Conservation (phyloP, 2,797 vertebrate species). For the Loris lydekkerianus region DNA sequence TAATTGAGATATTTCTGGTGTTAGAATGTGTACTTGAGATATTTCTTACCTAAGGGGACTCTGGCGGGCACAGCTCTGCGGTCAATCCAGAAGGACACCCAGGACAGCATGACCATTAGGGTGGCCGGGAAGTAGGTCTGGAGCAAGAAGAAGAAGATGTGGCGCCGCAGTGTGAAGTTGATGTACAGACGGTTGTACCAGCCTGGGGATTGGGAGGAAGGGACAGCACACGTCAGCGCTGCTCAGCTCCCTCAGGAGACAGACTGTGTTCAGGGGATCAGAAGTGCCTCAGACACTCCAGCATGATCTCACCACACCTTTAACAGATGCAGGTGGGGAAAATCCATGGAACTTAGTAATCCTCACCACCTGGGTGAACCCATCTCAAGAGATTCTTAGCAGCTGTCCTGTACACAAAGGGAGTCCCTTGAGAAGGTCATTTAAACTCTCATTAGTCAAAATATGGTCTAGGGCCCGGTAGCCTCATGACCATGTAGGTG, state of each 20-base stretch:
- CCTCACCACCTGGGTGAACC: not conserved
- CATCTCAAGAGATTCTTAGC: not conserved
- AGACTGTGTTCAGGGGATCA: not conserved
- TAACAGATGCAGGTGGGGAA: not conserved
- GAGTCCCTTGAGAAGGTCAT: not conserved
- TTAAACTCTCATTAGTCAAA: not conserved
- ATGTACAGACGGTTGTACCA: conserved; percentile 99
- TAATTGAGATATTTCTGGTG: not conserved
- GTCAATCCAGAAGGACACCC: conserved; percentile 99
- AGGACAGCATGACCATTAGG: conserved; percentile 98
- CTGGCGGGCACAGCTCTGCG: conserved; percentile 95
- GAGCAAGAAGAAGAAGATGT: conserved; percentile 98
- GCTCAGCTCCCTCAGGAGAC: not conserved
- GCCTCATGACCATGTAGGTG: not conserved
- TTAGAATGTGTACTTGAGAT: not conserved
- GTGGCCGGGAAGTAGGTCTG: conserved; percentile 98
- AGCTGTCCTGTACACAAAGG: not conserved
- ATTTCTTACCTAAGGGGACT: conserved; percentile 93
- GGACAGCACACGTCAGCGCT: not conserved
- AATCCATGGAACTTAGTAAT: not conserved
- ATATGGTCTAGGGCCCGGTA: not conserved
- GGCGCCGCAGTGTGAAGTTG: conserved; percentile 95
- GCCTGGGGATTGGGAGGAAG: conserved; percentile 89
- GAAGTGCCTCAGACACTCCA: not conserved
- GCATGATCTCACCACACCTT: not conserved